Evolutionary conservation across 2,113 vertebrate genomes (phyloP).

Genomic region (Phalacrocorax brasilianus): DNA sequence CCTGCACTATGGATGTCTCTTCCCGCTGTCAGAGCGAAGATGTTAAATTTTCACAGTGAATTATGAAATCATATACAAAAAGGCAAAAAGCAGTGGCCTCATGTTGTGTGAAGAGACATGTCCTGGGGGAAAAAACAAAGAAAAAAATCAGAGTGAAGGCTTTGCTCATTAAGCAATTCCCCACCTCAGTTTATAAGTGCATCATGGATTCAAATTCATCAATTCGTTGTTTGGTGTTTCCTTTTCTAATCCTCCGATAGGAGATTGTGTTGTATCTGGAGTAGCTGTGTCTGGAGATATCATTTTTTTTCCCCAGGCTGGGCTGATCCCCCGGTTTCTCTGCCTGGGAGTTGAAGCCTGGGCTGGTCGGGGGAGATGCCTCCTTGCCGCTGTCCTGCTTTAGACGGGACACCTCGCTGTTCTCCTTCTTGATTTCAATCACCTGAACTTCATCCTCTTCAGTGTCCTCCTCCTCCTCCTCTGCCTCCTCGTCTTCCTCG

Average conservation of each 20-base stretch:
- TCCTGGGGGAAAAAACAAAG: neutral
- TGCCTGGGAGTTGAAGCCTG: slow-evolving; percentile 52
- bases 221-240: slow-evolving; percentile 92
- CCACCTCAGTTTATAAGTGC: slow-evolving; percentile 74
- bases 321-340: slow-evolving; percentile 61
- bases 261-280: slow-evolving; percentile 91
- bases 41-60: slow-evolving; percentile 14
- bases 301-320: slow-evolving; percentile 64
- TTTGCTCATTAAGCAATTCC: neutral
- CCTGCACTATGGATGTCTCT: neutral
- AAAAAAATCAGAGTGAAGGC: neutral
- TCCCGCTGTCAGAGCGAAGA: neutral
- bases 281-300: slow-evolving; percentile 80
- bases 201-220: slow-evolving; percentile 92
- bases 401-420: neutral
- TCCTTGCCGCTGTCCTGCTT: slow-evolving; percentile 1
- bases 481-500: slow-evolving; percentile 1
- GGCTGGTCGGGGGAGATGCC: slow-evolving; percentile 7
- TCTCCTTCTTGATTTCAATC: slow-evolving; percentile 68
- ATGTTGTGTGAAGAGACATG: neutral
- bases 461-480: slow-evolving; percentile 8
- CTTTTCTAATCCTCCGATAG: slow-evolving; percentile 90
- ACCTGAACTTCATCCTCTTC: slow-evolving; percentile 67
- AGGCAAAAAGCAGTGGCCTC: neutral
- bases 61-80: slow-evolving; percentile 49